phyloP scores from a whole-genome alignment of 2,797 vertebrate species.

The Smutsia temminckii region DNA sequence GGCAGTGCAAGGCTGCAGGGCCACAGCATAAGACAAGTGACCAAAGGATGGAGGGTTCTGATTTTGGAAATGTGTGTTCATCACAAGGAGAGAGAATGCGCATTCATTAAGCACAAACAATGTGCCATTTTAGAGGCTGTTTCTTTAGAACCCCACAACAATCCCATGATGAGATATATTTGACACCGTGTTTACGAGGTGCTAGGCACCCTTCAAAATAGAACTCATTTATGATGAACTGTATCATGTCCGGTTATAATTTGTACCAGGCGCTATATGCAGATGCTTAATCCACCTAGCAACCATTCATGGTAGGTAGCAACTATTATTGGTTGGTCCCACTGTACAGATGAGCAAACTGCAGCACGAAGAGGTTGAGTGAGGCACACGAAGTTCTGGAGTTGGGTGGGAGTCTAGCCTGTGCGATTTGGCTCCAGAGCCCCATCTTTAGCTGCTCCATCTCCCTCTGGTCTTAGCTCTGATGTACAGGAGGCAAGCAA shows the following conservation, averaged over 20 bases:
- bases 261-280: not conserved
- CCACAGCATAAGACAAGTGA: not conserved
- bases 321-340: not conserved
- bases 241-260: not conserved
- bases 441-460: not conserved
- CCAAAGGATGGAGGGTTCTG: not conserved
- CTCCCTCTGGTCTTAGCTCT: not conserved
- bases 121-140: not conserved
- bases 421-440: not conserved
- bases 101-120: not conserved
- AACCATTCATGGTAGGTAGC: not conserved
- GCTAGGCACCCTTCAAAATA: not conserved
- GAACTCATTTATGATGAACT: not conserved
- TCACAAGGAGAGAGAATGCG: not conserved
- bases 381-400: not conserved
- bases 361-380: not conserved
- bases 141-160: constrained; percentile 10
- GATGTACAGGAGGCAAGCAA: not conserved
- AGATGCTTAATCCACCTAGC: not conserved
- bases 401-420: not conserved
- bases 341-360: not conserved
- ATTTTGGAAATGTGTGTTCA: not conserved
- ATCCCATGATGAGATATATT: not conserved
- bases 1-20: not conserved
- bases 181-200: not conserved